Conservation (phyloP, 2,888 invertebrate species). For the Calliopum simillimum region DNA sequence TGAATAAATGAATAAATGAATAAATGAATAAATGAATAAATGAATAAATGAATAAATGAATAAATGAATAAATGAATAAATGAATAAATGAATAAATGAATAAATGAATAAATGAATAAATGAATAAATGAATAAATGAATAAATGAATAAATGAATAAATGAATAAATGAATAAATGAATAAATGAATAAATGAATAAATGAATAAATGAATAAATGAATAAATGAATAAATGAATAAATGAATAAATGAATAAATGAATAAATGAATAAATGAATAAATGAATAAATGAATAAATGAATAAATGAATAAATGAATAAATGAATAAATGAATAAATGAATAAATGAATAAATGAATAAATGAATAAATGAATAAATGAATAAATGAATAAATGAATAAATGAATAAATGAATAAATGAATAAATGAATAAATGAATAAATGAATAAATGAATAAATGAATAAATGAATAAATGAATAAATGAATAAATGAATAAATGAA, state of each 20-base stretch:
- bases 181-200: constrained; percentile 8
- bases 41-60: constrained; percentile 8
- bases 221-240: constrained; percentile 5
- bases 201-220: constrained; percentile 8
- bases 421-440: not conserved
- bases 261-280: not conserved
- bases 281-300: constrained; percentile 5
- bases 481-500: not conserved
- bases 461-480: not conserved
- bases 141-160: constrained; percentile 8
- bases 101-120: constrained; percentile 8
- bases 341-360: not conserved
- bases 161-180: constrained; percentile 8
- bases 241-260: not conserved
- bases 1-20: constrained; percentile 8
- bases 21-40: constrained; percentile 8
- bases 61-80: constrained; percentile 8
- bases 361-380: not conserved
- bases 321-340: constrained; percentile 6
- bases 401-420: not conserved
- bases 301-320: not conserved
- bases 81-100: constrained; percentile 8
- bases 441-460: not conserved
- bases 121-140: constrained; percentile 8
- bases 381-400: constrained; percentile 2